A percentile compares a stretch with the other conserved stretches of the same genome.
These are phyloP conservation scores for Schizopygopsis malacanthus DNA, from an alignment of 2,797 vertebrate species.

Conservation along the genomic window DNA sequence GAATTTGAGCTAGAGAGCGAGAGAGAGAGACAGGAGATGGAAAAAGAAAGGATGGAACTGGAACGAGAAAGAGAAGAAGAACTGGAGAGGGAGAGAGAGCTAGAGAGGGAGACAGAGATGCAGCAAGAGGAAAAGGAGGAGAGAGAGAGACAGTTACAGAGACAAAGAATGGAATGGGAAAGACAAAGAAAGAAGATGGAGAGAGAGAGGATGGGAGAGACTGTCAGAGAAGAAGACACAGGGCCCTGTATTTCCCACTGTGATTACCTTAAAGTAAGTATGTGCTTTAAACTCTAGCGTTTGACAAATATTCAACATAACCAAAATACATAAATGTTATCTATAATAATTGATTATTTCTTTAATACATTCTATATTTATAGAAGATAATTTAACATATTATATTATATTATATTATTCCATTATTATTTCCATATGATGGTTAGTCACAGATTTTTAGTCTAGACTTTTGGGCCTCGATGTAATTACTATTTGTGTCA, in stretches of 20 bases:
- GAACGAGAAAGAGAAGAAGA: conserved; percentile 44
- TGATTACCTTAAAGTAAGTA: conserved; percentile 75
- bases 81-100: conserved; percentile 48
- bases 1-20: conserved; percentile 64
- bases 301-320: neutral
- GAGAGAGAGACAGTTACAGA: conserved; percentile 53
- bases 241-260: conserved; percentile 64
- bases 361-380: neutral
- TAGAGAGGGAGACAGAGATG: conserved; percentile 10
- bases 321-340: neutral
- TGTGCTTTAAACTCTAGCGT: neutral
- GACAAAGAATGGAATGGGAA: conserved; percentile 59
- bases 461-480: neutral
- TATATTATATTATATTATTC: neutral
- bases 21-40: conserved; percentile 57
- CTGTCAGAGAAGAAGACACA: conserved; percentile 57
- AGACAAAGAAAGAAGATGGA: conserved; percentile 63
- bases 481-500: neutral
- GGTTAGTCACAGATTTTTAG: neutral
- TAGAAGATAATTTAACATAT: neutral
- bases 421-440: neutral
- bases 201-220: conserved; percentile 61
- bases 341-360: neutral
- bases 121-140: conserved; percentile 34
- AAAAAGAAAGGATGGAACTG: conserved; percentile 49